Evolutionary conservation across 2,113 vertebrate genomes (phyloP), one percentile per base, ranked within the genome.

Genomic region (Willisornis vidua): DNA sequence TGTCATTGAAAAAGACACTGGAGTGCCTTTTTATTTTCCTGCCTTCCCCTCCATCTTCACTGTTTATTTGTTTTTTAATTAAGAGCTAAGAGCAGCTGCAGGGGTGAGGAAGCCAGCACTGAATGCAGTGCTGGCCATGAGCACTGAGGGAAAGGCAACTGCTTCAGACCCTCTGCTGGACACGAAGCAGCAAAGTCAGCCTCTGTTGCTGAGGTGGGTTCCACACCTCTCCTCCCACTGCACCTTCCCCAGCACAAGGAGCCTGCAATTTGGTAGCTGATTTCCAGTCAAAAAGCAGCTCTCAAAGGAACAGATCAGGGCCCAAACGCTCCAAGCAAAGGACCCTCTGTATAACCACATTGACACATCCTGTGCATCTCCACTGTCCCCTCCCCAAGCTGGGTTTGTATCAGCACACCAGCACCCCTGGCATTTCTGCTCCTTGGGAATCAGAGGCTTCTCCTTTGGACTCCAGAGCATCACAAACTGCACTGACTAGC

Each of bases 401-500:
- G 59, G 68, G 57, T 10, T 72, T 46, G 3, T 57, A 33, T 7
- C 14, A 75, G 17, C 6, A 1, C 33, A 63, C 26, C 84, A 78
- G 59, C 89, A 57, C 61, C 82, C 79, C 61, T 28, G 26, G 58
- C 58, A 19, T 80, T 71, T 75, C 49, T 84, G 87, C 24, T 49
- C 65, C 85, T 81, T 57, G 41, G 97, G 75, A 59, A 92, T 52
- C 52, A 89, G 78, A 85, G 61, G 52, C 68, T 43, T 71, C 59
- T 81, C 51, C 88, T 74, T 87, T 45, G 78, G 95, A 95, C 43
- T 76, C 33, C 74, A 83, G 73, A 90, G 85, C 84, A 96, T 67
- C 61, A 90, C 43, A 41, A 85, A 90, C 89, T 78, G 82, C 81
- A 88, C 72, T 89, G 76, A 83, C 82, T 94, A 92, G 92, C 93